These are phyloP conservation scores for Gobius niger DNA, from an alignment of 2,113 vertebrate genomes.

Conservation along the genomic window DNA sequence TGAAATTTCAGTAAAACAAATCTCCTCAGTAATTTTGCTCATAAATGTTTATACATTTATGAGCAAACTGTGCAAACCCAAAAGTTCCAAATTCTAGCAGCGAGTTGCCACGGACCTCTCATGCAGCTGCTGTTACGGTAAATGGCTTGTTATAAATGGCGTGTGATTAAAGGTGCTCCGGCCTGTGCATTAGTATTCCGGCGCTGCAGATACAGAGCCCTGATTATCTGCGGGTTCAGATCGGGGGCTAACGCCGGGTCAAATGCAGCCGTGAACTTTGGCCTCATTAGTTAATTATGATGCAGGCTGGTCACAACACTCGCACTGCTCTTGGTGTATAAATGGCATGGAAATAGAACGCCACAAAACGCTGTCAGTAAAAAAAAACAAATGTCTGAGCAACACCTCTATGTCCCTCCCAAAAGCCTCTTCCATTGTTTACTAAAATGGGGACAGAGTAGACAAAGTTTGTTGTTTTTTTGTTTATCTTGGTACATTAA, in stretches of 20 bases:
- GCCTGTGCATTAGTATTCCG: conserved; percentile 44
- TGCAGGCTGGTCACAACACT: conserved; percentile 37
- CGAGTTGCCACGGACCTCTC: background rate
- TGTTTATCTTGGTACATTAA: too few relatives aligned
- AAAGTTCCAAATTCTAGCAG: background rate
- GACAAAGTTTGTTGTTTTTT: too few relatives aligned
- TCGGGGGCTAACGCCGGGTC: conserved; percentile 55
- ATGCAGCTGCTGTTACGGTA: background rate
- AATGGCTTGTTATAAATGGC: conserved; percentile 8
- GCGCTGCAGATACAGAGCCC: conserved; percentile 24
- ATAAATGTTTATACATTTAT: background rate
- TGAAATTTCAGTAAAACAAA: too few relatives aligned
- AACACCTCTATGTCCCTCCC: too few relatives aligned
- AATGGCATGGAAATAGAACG: background rate
- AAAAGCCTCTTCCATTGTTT: too few relatives aligned
- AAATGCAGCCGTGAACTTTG: conserved; percentile 45
- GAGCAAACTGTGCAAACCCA: background rate
- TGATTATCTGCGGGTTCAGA: conserved; percentile 56
- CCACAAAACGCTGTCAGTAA: background rate
- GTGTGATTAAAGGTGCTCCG: conserved; percentile 22
- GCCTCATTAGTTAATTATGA: conserved; percentile 74
- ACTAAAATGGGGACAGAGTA: too few relatives aligned
- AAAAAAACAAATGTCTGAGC: too few relatives aligned
- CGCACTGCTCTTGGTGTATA: conserved; percentile 32
- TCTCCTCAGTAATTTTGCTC: too few relatives aligned